Evolutionary conservation across 2,113 vertebrate species (phyloP).

Genomic region (Canis aureus): DNA sequence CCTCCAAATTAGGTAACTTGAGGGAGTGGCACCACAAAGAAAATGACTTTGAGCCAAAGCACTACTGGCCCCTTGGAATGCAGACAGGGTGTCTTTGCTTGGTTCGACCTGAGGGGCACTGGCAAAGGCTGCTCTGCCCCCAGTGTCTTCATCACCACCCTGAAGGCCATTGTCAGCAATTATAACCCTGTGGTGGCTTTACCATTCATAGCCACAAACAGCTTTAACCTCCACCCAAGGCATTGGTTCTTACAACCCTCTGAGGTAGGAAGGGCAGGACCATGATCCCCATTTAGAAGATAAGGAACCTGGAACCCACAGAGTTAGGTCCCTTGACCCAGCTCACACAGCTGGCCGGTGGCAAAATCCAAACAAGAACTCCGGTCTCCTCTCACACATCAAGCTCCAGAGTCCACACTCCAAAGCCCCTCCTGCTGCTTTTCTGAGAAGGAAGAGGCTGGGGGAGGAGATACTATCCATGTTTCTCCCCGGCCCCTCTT

Average conservation of each 20-base stretch:
- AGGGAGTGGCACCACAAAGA: neutral
- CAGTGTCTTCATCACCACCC: neutral
- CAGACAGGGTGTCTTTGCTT: neutral
- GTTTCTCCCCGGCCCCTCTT: neutral
- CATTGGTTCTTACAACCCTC: neutral
- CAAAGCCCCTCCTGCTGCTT: neutral
- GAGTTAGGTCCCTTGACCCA: neutral
- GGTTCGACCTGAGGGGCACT: neutral
- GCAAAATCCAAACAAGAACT: slow-evolving; percentile 29
- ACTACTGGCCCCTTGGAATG: neutral
- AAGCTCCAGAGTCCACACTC: neutral
- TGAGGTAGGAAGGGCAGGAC: slow-evolving; percentile 63
- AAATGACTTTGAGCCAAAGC: neutral
- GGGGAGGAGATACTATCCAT: neutral
- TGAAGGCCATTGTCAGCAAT: neutral
- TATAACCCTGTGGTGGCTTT: neutral
- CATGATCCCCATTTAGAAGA: neutral
- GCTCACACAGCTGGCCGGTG: neutral
- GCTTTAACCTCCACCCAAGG: neutral
- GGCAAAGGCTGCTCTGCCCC: neutral
- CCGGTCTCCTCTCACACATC: neutral
- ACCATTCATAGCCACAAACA: neutral
- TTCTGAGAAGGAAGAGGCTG: neutral
- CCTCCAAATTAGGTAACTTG: neutral
- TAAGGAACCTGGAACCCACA: neutral